A percentile compares a stretch with the other conserved stretches of the same genome.
phyloP scores from a whole-genome alignment of 2,888 invertebrate species.

The Macrosoma leucophasiata region DNA sequence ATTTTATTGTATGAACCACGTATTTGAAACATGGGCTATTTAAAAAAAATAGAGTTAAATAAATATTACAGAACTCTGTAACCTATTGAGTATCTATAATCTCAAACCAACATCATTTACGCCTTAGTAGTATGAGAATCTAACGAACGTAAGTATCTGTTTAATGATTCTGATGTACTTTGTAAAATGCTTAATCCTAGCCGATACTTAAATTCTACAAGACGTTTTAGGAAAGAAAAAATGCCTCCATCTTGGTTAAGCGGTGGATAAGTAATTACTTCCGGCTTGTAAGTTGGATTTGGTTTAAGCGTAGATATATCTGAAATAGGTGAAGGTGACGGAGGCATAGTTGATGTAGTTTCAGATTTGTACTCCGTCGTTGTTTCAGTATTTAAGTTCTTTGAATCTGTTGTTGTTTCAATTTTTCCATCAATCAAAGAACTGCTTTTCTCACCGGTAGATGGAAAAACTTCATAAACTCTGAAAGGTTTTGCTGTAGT shows the following conservation, averaged over 20 bases:
- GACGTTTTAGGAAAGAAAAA: conserved; percentile 76
- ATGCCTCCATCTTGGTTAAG: conserved; percentile 58
- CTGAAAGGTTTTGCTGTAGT: conserved; percentile 57
- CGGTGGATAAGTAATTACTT: conserved; percentile 60
- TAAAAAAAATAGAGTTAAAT: too few species aligned
- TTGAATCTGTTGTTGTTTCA: conserved; percentile 41
- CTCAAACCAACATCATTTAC: too few species aligned
- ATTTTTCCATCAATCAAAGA: conserved; percentile 26
- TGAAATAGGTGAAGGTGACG: conserved; percentile 36
- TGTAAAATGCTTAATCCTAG: conserved; percentile 81
- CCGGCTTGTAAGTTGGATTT: conserved; percentile 40
- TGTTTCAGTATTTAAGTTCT: conserved; percentile 50
- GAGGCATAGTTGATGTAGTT: conserved; percentile 51
- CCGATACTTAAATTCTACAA: conserved; percentile 81
- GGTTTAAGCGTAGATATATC: conserved; percentile 35
- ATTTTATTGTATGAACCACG: too few species aligned
- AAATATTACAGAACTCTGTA: too few species aligned
- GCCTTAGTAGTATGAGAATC: too few species aligned
- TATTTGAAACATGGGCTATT: too few species aligned
- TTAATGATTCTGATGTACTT: conserved; percentile 80
- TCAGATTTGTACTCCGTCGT: conserved; percentile 56
- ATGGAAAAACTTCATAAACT: conserved; percentile 56
- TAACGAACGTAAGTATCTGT: conserved; percentile 78
- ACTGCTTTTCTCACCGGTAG: conserved; percentile 36
- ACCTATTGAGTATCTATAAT: too few species aligned